Evolutionary conservation across 2,888 invertebrate genomes (phyloP), one percentile per base, ranked within the genome.

Genomic region (Crematogaster levior): DNA sequence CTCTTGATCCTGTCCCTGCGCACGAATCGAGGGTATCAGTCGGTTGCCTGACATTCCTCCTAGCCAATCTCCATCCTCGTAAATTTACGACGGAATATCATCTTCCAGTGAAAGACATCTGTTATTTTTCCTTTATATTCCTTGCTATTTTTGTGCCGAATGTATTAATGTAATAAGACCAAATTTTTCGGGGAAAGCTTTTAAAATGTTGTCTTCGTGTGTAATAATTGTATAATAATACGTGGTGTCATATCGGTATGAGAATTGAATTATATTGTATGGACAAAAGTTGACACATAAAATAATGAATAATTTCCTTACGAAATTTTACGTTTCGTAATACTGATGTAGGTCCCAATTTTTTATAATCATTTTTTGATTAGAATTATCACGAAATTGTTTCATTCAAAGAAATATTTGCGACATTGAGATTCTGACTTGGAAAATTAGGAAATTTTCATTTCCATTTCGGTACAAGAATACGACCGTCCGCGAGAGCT

Each of bases 21-120:
- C 40, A 61, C 24, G 40, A 51, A 66, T 79, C 24, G 79, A 21
- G 10, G 30, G 9, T 63, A 81, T 81, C 74, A 81, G 63, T 81
- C 37, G n/a, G 30, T 3, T 63, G 24, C n/a, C 37, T 15, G 37
- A 3, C 9, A 3, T 60, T 70, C 12, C 51, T 46, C 9, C n/a
- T 21, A 12, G 30, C 40, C 60, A 27, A 80, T 80, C 27, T 72
- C 21, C 48, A 27, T 12, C 40, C 40, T 74, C 61, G 43, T 61
- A 70, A 43, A 73, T 80, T 72, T 72, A 40, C 30, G 37, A 37
- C 37, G 10, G 43, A 68, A 66, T 77, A 7, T 40, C 51, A 53
- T 40, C 10, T 56, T 53, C 9, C 65, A 40, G 4, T n/a, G 3
- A 15, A 53, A 53, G 30, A 56, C 43, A 53, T 40, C 21, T 27